Evolutionary conservation across 2,888 invertebrate genomes (phyloP).

Genomic region (Diloba caeruleocephala): DNA sequence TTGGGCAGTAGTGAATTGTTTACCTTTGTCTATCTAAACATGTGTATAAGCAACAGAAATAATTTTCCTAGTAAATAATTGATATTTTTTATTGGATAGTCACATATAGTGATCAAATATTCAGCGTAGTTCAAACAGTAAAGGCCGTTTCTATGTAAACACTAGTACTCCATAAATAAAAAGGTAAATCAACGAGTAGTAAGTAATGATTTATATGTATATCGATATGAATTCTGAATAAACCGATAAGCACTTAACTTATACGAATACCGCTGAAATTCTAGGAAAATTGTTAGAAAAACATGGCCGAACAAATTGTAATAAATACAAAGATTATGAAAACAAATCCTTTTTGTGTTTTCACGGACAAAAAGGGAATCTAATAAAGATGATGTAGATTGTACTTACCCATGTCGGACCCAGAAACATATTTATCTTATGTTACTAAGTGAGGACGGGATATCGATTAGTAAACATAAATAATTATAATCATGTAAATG

Average conservation of each 20-base stretch:
- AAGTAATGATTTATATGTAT: conserved; percentile 20
- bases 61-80: conserved; percentile 3
- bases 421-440: conserved; percentile 17
- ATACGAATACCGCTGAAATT: conserved; percentile 18
- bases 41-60: not conserved
- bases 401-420: conserved; percentile 9
- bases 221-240: conserved; percentile 28
- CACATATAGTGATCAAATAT: conserved; percentile 23
- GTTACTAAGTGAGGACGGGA: not conserved
- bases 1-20: conserved; percentile 36
- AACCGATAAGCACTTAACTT: conserved; percentile 5
- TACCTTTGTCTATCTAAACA: conserved; percentile 13
- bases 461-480: not conserved
- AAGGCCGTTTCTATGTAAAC: conserved; percentile 28
- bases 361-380: conserved; percentile 18
- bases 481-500: not conserved
- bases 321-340: conserved; percentile 8
- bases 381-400: conserved; percentile 39
- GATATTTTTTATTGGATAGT: conserved; percentile 10
- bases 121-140: conserved; percentile 27
- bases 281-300: conserved; percentile 12
- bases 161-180: conserved; percentile 26
- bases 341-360: conserved; percentile 13
- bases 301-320: conserved; percentile 11
- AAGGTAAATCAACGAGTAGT: conserved; percentile 12